phyloP scores from a whole-genome alignment of 2,113 vertebrate genomes.

The Diphyllodes magnificus region DNA sequence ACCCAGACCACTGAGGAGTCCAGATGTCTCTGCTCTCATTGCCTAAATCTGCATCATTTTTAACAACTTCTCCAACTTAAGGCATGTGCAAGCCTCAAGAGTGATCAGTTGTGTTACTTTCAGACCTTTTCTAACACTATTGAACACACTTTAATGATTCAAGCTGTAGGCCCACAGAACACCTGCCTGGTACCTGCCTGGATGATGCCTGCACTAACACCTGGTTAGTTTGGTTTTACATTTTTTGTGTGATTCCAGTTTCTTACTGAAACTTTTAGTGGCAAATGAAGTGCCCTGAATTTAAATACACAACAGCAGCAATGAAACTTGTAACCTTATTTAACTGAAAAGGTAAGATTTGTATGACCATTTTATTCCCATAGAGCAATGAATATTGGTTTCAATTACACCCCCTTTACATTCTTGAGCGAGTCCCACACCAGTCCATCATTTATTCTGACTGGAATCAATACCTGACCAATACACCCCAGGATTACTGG shows the following conservation, averaged over 20 bases:
- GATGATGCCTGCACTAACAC: neutral
- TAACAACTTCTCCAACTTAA: neutral
- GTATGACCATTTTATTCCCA: neutral
- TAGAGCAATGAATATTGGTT: neutral
- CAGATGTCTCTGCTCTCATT: neutral
- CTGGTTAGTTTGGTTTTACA: neutral
- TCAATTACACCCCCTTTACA: neutral
- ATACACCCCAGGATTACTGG: neutral
- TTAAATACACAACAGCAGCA: neutral
- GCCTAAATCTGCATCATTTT: neutral
- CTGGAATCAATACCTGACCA: neutral
- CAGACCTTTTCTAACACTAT: neutral
- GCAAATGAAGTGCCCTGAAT: neutral
- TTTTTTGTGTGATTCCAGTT: neutral
- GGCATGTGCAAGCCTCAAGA: neutral
- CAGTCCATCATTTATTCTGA: neutral
- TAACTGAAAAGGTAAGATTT: neutral
- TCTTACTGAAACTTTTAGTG: neutral
- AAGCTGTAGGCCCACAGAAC: neutral
- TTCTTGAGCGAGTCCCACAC: neutral
- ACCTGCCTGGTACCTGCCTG: neutral
- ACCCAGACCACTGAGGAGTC: neutral
- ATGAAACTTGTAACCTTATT: neutral
- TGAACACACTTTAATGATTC: neutral
- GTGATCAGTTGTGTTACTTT: neutral